These are phyloP conservation scores for Drosophila buzzatii DNA, from an alignment of 2,888 invertebrate genomes.

Conservation along the genomic window DNA sequence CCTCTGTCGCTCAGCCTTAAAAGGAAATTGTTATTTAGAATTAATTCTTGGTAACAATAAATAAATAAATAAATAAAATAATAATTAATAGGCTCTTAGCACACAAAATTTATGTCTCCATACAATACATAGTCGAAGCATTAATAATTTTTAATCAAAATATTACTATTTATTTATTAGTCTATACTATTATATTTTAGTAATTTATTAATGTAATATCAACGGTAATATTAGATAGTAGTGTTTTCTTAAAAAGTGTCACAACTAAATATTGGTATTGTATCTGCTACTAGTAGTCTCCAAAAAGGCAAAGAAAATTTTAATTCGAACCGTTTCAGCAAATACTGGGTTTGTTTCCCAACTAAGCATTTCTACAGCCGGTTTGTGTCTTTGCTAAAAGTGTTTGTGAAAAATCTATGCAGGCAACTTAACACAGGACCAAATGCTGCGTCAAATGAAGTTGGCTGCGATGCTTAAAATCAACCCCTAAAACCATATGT, in stretches of 20 bases:
- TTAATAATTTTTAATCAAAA: no score
- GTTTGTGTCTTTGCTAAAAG: conserved; percentile 8
- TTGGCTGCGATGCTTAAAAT: conserved; percentile 2
- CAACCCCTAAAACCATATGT: background rate
- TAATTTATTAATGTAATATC: no score
- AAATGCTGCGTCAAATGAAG: background rate
- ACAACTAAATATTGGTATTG: background rate
- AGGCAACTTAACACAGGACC: background rate
- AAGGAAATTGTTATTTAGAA: no score
- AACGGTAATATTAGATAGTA: no score
- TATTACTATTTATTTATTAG: no score
- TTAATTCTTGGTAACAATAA: no score
- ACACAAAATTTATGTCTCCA: no score
- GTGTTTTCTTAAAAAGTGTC: background rate
- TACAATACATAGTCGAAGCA: no score
- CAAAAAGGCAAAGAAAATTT: background rate
- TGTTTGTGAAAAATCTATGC: background rate
- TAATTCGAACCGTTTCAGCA: background rate
- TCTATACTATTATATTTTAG: no score
- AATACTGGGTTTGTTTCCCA: conserved; percentile 1
- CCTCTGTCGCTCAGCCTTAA: no score
- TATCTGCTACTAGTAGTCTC: background rate
- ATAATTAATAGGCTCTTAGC: no score
- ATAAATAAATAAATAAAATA: no score
- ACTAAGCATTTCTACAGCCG: background rate